phyloP scores from a whole-genome alignment of 2,113 vertebrate species.

The Eonycteris spelaea region DNA sequence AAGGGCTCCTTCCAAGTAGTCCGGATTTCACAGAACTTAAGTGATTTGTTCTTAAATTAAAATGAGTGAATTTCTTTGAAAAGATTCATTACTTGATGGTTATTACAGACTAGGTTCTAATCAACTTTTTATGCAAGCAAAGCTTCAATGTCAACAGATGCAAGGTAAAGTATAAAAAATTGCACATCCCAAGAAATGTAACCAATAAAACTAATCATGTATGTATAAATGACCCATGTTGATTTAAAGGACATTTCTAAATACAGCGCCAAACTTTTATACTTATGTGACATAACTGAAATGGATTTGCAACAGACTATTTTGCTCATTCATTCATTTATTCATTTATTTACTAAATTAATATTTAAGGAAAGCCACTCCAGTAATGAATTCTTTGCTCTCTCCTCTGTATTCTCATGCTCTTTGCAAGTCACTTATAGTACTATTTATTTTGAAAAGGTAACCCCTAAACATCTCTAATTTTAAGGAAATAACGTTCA shows the following conservation, averaged over 20 bases:
- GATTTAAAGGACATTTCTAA: neutral
- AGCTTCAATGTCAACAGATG: neutral
- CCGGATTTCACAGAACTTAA: neutral
- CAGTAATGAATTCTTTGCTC: neutral
- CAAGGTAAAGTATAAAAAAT: neutral
- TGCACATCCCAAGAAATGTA: neutral
- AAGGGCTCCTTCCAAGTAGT: neutral
- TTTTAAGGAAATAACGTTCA: conserved; percentile 30
- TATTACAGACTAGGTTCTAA: neutral
- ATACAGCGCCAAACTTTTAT: neutral
- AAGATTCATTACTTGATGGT: neutral
- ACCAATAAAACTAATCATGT: neutral
- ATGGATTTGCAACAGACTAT: neutral
- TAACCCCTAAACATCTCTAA: neutral
- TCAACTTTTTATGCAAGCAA: neutral
- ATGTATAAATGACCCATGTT: neutral
- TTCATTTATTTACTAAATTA: neutral
- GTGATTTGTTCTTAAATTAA: conserved; percentile 16
- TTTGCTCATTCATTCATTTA: neutral
- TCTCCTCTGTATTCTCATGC: neutral
- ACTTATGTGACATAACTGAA: neutral
- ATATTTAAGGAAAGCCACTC: neutral
- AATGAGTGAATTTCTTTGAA: neutral
- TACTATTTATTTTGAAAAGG: neutral
- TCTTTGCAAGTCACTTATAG: neutral